Percentiles rank a stretch among this genome's conserved stretches.
Conservation (phyloP, 2,113 vertebrate species). For the Panthera tigris region DNA sequence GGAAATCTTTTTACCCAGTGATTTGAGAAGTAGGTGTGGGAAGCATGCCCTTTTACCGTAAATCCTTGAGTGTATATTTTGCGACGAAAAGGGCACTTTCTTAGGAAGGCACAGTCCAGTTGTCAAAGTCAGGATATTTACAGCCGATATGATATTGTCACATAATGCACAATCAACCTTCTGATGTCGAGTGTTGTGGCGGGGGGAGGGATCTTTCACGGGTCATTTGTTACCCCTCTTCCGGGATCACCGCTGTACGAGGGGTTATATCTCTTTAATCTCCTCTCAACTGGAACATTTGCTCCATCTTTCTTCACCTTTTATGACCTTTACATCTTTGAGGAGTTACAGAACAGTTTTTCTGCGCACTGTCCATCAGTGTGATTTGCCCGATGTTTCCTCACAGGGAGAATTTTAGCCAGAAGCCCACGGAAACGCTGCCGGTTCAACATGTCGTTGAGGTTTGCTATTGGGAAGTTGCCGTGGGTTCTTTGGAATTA, state of each 20-base stretch:
- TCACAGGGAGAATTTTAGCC: background rate
- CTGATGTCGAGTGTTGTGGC: rapidly evolving
- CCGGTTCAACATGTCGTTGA: background rate
- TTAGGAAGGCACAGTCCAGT: background rate
- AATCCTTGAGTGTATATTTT: background rate
- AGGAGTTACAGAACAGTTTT: background rate
- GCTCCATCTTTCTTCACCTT: background rate
- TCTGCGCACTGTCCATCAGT: background rate
- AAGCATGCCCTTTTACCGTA: too few relatives aligned
- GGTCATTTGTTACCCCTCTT: rapidly evolving
- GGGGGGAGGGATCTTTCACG: rapidly evolving
- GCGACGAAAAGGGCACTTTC: background rate
- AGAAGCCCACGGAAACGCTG: background rate
- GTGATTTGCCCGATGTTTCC: background rate
- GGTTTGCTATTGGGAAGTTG: background rate
- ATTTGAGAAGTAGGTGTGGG: too few relatives aligned
- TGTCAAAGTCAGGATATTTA: rapidly evolving
- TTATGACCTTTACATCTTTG: background rate
- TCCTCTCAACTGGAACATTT: background rate
- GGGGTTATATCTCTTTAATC: background rate
- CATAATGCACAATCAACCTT: rapidly evolving
- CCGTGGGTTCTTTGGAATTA: background rate
- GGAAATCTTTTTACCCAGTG: background rate
- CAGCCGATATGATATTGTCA: rapidly evolving
- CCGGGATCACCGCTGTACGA: rapidly evolving